These are phyloP conservation scores for Sebastes iracundus DNA, from an alignment of 2,797 vertebrate genomes.

Conservation along the genomic window DNA sequence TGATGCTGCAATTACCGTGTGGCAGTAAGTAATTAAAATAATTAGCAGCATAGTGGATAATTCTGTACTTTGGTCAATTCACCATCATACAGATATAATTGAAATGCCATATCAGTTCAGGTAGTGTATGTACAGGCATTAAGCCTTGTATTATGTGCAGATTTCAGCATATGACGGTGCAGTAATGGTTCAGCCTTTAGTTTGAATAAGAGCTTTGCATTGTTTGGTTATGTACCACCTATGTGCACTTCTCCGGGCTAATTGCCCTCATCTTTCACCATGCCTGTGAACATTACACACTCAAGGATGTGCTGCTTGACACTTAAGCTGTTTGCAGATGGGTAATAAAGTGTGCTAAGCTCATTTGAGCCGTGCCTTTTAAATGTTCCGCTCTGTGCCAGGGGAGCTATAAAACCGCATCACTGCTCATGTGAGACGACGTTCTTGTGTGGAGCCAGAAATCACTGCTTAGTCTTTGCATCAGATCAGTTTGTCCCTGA, in stretches of 20 bases:
- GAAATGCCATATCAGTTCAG: not conserved
- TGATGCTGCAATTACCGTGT: not conserved
- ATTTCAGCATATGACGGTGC: not conserved
- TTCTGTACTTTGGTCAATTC: not conserved
- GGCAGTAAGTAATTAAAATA: slow-evolving; percentile 9
- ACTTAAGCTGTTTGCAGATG: slow-evolving; percentile 79
- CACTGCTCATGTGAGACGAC: slow-evolving; percentile 71
- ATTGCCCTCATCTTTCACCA: slow-evolving; percentile 63
- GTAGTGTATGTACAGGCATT: not conserved
- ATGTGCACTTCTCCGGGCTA: slow-evolving; percentile 54
- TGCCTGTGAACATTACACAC: slow-evolving; percentile 65
- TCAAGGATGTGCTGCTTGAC: slow-evolving; percentile 71
- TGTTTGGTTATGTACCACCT: slow-evolving; percentile 54
- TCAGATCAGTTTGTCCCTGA: slow-evolving; percentile 66
- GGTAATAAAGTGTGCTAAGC: slow-evolving; percentile 78
- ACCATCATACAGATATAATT: not conserved
- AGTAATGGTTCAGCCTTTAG: slow-evolving; percentile 6
- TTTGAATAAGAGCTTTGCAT: slow-evolving; percentile 46
- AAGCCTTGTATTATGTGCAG: not conserved
- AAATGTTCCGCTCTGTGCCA: slow-evolving; percentile 69
- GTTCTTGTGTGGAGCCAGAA: slow-evolving; percentile 60
- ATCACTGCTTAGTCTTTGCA: slow-evolving; percentile 67
- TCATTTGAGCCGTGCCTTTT: slow-evolving; percentile 76
- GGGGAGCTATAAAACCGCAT: slow-evolving; percentile 71
- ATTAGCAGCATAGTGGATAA: not conserved